Evolutionary conservation across 1,140 invertebrate species (phyloP).

Genomic region (Brachionus angularis): DNA sequence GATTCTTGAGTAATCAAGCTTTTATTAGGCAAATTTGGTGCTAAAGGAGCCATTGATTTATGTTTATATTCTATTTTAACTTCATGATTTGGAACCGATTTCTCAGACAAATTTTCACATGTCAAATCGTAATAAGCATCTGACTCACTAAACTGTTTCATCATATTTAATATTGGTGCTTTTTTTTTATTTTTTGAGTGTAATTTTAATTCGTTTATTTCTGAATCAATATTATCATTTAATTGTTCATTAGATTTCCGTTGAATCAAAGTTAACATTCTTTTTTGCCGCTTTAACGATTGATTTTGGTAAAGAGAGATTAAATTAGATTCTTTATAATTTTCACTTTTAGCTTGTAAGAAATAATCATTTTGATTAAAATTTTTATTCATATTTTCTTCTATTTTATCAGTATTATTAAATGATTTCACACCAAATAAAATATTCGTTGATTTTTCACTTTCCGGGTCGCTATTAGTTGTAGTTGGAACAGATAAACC

Average conservation of each 20-base stretch:
- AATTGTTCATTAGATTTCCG: neutral
- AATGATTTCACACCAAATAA: no score
- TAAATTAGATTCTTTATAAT: no score
- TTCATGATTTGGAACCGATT: no score
- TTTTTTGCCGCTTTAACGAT: neutral
- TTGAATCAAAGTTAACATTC: neutral
- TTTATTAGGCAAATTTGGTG: no score
- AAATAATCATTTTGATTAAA: no score
- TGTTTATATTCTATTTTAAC: no score
- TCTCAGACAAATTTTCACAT: no score
- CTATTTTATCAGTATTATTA: no score
- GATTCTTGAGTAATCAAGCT: no score
- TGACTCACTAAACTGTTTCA: neutral
- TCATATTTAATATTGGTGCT: neutral
- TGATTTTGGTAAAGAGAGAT: neutral
- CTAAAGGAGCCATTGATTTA: conserved; percentile 5
- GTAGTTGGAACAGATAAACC: conserved; percentile 26
- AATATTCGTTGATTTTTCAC: neutral
- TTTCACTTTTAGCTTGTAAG: no score
- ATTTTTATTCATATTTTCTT: no score
- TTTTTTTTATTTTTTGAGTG: neutral
- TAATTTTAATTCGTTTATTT: neutral
- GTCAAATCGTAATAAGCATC: neutral
- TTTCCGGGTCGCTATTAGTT: conserved; percentile 21
- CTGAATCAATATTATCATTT: neutral